Base-by-base conservation (phyloP, 1,140 invertebrate genomes). In the Aphaenogaster ashmeadi region DNA sequence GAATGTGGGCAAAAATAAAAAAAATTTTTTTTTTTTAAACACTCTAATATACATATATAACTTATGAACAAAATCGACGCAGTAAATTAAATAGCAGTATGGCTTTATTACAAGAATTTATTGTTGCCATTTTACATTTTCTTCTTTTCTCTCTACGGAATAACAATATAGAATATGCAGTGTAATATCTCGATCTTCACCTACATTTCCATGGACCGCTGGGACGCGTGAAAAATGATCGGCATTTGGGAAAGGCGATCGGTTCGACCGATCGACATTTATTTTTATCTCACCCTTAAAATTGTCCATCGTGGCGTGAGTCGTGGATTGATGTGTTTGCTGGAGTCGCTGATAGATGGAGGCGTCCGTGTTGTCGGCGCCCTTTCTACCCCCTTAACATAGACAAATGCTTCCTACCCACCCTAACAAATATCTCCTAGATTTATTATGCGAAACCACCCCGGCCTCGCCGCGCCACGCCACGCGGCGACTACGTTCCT, bases 381-480 rank as follows among this genome's bases (percentile, higher is more conserved):
- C 89, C 92, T 92, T 92, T 85, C 87, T 90, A 92, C 87, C 90
- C 91, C 88, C 90, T 91, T 92, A 94, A 93, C 90, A 88, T 88
- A 94, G 93, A 95, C 91, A 94, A 94, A 95, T 95, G 94, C 91
- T 92, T 93, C 92, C 91, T 92, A 91, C 88, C 89, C 89, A 89
- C 88, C 92, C 87, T 87, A 88, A 93, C 92, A 91, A 94, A 95
- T 93, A 92, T 92, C 92, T 93, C 90, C 56, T 91, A 94, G 94
- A 95, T 95, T 95, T 95, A 95, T 95, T 94, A 95, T 95, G 92
- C 91, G 91, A 94, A 92, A 94, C 89, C 88, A 89, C 90, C 86
- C 90, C 92, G 78, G 56, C 74, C 69, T 69, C 66, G 62, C 36
- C 80, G 72, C 41, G 21, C 64, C 44, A 69, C 41, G 13, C 21